phyloP scores from a whole-genome alignment of 2,888 invertebrate genomes.

The Machimus rusticus region DNA sequence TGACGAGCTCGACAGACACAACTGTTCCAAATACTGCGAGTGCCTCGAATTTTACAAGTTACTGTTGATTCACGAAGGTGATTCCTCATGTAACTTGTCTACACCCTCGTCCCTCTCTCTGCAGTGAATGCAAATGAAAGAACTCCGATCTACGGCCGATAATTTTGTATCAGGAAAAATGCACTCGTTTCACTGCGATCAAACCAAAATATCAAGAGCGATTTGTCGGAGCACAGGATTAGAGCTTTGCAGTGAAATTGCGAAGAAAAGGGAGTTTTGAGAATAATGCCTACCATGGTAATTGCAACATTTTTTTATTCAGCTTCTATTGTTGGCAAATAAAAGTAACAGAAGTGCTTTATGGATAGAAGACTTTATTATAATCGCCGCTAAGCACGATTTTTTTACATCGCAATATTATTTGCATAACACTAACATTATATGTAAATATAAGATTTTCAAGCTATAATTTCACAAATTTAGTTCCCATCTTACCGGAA shows the following conservation, averaged over 20 bases:
- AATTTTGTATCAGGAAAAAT: neutral
- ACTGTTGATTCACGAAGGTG: slow-evolving; percentile 51
- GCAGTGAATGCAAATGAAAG: slow-evolving; percentile 20
- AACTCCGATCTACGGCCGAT: slow-evolving; percentile 1
- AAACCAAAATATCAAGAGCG: neutral
- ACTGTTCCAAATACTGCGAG: slow-evolving; percentile 30
- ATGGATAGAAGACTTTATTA: no score
- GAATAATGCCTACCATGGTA: no score
- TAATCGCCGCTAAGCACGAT: no score
- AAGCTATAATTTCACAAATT: no score
- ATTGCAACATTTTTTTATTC: no score
- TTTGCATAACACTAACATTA: no score
- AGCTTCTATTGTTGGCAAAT: no score
- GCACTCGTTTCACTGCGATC: neutral
- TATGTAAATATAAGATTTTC: no score
- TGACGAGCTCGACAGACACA: slow-evolving; percentile 29
- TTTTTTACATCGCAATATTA: no score
- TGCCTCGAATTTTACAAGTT: slow-evolving; percentile 47
- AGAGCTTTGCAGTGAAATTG: neutral
- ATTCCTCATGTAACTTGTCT: slow-evolving; percentile 48
- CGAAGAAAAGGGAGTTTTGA: neutral
- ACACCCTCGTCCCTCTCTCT: neutral
- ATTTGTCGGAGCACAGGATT: neutral
- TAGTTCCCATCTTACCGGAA: no score
- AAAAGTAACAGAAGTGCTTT: no score